Base-by-base conservation (phyloP, 2,113 vertebrate species). In the Camelus bactrianus region DNA sequence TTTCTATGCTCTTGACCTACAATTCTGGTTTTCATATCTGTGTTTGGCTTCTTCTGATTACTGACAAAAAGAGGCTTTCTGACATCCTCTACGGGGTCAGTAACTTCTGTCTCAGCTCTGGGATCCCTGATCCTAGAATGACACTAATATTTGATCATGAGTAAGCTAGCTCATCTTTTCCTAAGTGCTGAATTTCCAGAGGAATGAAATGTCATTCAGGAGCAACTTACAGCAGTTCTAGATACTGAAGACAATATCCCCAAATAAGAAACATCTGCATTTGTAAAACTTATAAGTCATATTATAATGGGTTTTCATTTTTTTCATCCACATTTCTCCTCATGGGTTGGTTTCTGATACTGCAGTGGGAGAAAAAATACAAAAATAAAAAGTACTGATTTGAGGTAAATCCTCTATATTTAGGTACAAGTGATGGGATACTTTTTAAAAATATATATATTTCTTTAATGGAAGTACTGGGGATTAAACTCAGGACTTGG, bases 21-120 rank as follows among this genome's bases (percentile, higher is more conserved):
- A 58, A n/a, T 54, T 80, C 46, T 42, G 26, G 4, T 42, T 91
- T 94, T 87, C 64, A 48, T 48, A 16, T 19, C 58, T 75, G 42
- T 38, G 76, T 58, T 70, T 96, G 69, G 48, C 12, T 93, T 86
- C n/a, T 83, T 79, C 60, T 90, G 64, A 77, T 64, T 48, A 80
- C 28, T 85, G 75, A 91, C 64, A 64, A 30, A 12, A 60, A 70
- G 24, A 22, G 56, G n/a, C 30, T 54, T 83, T 32, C 77, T 48
- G 52, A 92, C 24, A 46, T 35, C 12, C 30, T 86, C 38, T 16
- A 72, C 48, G 42, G 11, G 15, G 35, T 70, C 32, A 58, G 5
- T 20, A 87, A 87, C 54, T 96, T 93, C 10, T 30, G 4, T 50
- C 35, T 91, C 46, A 77, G 42, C 15, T 80, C 52, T 3, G 1